Evolutionary conservation across 2,888 invertebrate species (phyloP).

Genomic region (Salticus scenicus): DNA sequence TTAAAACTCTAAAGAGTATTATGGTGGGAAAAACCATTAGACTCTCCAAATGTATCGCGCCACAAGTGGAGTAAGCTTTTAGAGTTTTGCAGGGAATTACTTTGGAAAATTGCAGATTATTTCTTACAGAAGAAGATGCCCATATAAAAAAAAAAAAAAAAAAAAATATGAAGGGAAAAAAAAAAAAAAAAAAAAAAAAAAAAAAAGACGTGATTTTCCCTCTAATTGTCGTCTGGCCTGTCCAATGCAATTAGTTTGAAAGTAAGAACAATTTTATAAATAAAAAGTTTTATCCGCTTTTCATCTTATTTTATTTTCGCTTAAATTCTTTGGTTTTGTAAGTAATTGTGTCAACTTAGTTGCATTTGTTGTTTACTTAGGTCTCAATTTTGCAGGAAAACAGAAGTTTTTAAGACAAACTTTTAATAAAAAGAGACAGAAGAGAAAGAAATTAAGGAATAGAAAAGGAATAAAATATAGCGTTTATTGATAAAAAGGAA

Average conservation of each 20-base stretch:
- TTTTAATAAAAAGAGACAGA: too few relatives aligned
- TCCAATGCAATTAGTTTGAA: background rate
- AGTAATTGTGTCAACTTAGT: conserved; percentile 1
- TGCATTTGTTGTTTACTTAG: background rate
- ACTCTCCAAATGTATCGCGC: background rate
- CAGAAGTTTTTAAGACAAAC: too few relatives aligned
- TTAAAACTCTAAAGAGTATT: too few relatives aligned
- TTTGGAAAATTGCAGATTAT: background rate
- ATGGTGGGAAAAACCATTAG: too few relatives aligned
- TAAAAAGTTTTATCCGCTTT: background rate
- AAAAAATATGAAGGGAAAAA: background rate
- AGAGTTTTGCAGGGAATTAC: background rate
- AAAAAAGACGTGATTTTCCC: background rate
- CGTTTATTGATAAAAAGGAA: too few relatives aligned
- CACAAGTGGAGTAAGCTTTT: background rate
- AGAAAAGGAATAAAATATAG: too few relatives aligned
- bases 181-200: background rate
- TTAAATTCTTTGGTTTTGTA: background rate
- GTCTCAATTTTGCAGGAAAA: too few relatives aligned
- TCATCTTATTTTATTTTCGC: background rate
- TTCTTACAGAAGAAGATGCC: too few relatives aligned
- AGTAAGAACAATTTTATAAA: background rate
- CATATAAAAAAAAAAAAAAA: background rate
- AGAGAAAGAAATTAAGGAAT: too few relatives aligned
- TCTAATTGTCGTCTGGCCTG: background rate